Conservation (phyloP, 2,888 invertebrate species). For the Catocala sponsa region DNA sequence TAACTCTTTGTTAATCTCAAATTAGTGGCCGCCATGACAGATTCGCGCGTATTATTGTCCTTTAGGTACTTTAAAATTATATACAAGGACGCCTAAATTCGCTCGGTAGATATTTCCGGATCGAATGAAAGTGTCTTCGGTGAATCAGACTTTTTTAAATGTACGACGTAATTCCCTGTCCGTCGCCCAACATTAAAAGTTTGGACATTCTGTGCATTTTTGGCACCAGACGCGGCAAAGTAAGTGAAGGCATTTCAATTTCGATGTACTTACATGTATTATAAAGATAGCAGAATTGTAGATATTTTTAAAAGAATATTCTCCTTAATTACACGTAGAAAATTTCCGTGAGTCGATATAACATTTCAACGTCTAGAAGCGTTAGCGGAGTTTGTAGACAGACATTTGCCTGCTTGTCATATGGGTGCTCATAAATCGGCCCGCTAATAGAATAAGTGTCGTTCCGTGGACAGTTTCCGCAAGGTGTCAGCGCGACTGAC, state of each 20-base stretch:
- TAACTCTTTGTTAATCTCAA: conserved; percentile 64
- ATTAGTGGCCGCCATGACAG: conserved; percentile 61
- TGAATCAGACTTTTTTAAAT: conserved; percentile 82
- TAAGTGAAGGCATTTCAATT: conserved; percentile 58
- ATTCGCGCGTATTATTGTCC: conserved; percentile 76
- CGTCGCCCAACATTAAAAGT: conserved; percentile 72
- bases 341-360: conserved; percentile 40
- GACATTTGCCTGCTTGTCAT: conserved; percentile 66
- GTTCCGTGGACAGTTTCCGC: conserved; percentile 68
- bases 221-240: conserved; percentile 63
- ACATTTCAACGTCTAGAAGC: conserved; percentile 61
- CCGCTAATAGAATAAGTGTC: conserved; percentile 74
- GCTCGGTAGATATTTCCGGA: conserved; percentile 81
- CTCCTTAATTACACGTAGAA: conserved; percentile 28
- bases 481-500: conserved; percentile 73
- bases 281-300: conserved; percentile 24
- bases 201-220: conserved; percentile 72
- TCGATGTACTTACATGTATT: conserved; percentile 49
- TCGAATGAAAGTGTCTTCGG: conserved; percentile 78
- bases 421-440: conserved; percentile 68
- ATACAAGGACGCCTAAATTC: conserved; percentile 85
- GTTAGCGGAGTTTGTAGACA: conserved; percentile 62
- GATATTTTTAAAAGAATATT: conserved; percentile 30
- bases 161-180: conserved; percentile 78
- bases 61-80: conserved; percentile 75